phyloP scores from a whole-genome alignment of 2,888 invertebrate genomes.

The Villa cingulata region DNA sequence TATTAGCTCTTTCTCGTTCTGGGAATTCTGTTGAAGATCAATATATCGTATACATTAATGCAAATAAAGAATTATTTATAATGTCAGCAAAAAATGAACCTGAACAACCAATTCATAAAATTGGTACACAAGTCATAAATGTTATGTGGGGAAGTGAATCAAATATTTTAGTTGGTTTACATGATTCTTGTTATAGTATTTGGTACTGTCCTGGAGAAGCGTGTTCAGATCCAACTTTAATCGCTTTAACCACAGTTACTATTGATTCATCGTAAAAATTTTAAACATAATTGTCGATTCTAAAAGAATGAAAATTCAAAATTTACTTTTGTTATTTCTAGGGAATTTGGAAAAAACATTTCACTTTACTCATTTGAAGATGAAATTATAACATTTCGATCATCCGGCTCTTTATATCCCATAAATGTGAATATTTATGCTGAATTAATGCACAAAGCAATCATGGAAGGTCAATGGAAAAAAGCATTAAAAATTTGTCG shows the following conservation, averaged over 20 bases:
- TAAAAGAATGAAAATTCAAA: neutral
- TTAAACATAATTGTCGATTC: neutral
- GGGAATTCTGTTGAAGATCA: slow-evolving; percentile 59
- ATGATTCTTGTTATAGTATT: slow-evolving; percentile 63
- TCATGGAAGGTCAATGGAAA: slow-evolving; percentile 68
- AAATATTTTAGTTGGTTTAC: slow-evolving; percentile 64
- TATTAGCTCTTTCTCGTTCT: slow-evolving; percentile 73
- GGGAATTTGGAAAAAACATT: slow-evolving; percentile 80
- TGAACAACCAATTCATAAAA: slow-evolving; percentile 20
- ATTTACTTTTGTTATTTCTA: slow-evolving; percentile 30
- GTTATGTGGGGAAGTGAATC: slow-evolving; percentile 55
- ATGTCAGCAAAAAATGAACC: slow-evolving; percentile 38
- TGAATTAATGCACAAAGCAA: slow-evolving; percentile 48
- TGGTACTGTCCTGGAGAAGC: slow-evolving; percentile 70
- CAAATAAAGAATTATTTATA: slow-evolving; percentile 75
- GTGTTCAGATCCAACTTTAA: slow-evolving; percentile 55
- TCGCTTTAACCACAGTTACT: slow-evolving; percentile 45
- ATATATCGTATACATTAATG: slow-evolving; percentile 76
- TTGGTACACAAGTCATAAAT: slow-evolving; percentile 39
- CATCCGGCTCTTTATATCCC: slow-evolving; percentile 71
- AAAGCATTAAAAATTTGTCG: slow-evolving; percentile 68
- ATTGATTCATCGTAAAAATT: slow-evolving; percentile 37
- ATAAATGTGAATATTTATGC: slow-evolving; percentile 32
- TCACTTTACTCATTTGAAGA: slow-evolving; percentile 69
- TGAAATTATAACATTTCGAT: slow-evolving; percentile 68